These are phyloP conservation scores for Acrossocheilus fasciatus DNA, from an alignment of 2,797 vertebrate species.

Conservation along the genomic window DNA sequence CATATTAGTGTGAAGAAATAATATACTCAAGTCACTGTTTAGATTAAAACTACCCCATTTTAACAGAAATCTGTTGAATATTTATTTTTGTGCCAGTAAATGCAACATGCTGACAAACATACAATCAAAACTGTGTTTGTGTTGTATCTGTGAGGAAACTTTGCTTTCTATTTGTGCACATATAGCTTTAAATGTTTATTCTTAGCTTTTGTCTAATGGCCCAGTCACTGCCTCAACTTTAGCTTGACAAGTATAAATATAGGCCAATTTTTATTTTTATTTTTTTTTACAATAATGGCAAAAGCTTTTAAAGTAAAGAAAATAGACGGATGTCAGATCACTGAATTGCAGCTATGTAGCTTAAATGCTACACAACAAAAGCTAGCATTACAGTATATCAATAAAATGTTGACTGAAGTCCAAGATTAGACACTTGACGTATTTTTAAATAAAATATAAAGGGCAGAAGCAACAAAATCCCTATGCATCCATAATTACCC, in stretches of 20 bases:
- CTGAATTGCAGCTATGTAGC: background rate
- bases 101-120: background rate
- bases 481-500: background rate
- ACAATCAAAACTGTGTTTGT: background rate
- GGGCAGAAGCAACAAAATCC: background rate
- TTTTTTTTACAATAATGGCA: background rate
- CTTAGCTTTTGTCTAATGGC: background rate
- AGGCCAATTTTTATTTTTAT: too few species aligned
- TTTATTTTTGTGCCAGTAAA: background rate
- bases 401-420: background rate
- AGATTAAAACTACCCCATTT: constrained; percentile 24
- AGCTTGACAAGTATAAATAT: constrained; percentile 11
- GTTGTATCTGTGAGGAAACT: background rate
- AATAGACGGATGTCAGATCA: constrained; percentile 4
- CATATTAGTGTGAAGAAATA: constrained; percentile 27
- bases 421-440: background rate
- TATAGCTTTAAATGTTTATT: constrained; percentile 1
- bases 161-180: background rate
- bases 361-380: background rate
- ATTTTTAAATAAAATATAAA: constrained; percentile 14
- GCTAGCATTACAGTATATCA: background rate
- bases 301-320: constrained; percentile 25
- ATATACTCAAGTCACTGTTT: constrained; percentile 23
- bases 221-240: background rate
- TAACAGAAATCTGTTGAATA: constrained; percentile 14